Evolutionary conservation across 2,888 invertebrate species (phyloP).

Genomic region (Pherbina coryleti): DNA sequence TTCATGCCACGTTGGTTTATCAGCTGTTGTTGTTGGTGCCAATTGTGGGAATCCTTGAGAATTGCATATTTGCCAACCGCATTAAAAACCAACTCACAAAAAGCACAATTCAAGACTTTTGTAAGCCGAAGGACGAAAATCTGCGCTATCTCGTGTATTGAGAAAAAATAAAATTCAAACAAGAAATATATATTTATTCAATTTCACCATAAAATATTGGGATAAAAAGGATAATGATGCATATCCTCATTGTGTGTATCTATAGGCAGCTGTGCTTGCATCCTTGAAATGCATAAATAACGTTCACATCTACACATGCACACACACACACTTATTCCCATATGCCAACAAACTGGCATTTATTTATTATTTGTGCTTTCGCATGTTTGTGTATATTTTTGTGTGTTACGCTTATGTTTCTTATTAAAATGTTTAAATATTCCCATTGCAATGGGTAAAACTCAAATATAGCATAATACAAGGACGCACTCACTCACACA

Average conservation of each 20-base stretch:
- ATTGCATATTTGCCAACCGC: too few species aligned
- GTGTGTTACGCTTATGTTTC: background rate
- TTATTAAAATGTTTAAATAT: conserved; percentile 23
- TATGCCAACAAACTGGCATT: conserved; percentile 5
- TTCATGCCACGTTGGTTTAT: too few species aligned
- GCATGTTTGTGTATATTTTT: background rate
- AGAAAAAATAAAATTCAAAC: too few species aligned
- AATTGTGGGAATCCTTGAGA: too few species aligned
- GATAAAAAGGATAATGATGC: conserved; percentile 14
- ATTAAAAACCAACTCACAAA: too few species aligned
- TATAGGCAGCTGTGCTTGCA: background rate
- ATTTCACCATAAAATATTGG: too few species aligned
- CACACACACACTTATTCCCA: background rate
- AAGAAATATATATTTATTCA: too few species aligned
- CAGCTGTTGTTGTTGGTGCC: too few species aligned
- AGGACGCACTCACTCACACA: background rate
- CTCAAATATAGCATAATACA: background rate
- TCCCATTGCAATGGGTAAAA: conserved; percentile 6
- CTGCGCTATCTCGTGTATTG: too few species aligned
- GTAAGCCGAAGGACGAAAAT: too few species aligned
- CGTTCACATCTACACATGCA: background rate
- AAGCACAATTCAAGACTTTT: too few species aligned
- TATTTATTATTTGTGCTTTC: background rate
- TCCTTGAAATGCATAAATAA: background rate
- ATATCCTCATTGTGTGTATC: background rate